Evolutionary conservation across 2,888 invertebrate genomes (phyloP), one percentile per base, ranked within the genome.

Genomic region (Drosophila anomelani): DNA sequence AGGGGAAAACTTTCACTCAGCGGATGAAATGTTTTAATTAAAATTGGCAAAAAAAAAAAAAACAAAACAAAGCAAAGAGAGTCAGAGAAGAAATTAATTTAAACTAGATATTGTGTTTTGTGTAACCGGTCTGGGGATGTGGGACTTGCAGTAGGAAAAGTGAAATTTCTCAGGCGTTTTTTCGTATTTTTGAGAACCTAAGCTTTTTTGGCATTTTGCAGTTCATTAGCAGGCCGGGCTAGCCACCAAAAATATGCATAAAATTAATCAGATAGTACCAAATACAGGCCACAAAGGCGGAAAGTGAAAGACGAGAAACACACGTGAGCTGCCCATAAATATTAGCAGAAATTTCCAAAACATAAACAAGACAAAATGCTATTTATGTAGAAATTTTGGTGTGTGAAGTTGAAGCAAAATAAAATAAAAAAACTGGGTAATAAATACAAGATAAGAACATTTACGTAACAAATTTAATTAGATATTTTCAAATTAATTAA

Each of bases 121-220:
- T 63, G 72, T 79, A 87, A 83, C 88, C 88, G 82, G 88, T 83
- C 51, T 83, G 54, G 76, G 26, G 34, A 53, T 53, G 57, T 75
- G 17, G 53, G 36, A 56, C 62, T 55, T 12, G 64, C 74, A 54
- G 71, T 29, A 29, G 29, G 70, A 75, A 88, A 81, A 85, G 88
- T 85, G 88, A 83, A 83, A 89, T 89, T 89, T 88, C 23, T 44
- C 15, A 32, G 46, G 38, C 38, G n/a, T 38, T 17, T 15, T 20
- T 47, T 23, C 26, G 26, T 47, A 23, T 26, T 26, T 44, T 46
- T 46, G 69, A 81, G 80, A 86, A 76, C 46, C 79, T 64, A 76
- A 72, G 72, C 78, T 88, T 66, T 78, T 88, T 75, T 80, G 78
- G 78, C 76, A 85, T 86, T 84, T 85, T 85, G 80, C 89, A 85